Percentiles rank a stretch among this genome's conserved stretches.
Conservation (phyloP, 1,140 invertebrate genomes). For the Adoxophyes honmai region DNA sequence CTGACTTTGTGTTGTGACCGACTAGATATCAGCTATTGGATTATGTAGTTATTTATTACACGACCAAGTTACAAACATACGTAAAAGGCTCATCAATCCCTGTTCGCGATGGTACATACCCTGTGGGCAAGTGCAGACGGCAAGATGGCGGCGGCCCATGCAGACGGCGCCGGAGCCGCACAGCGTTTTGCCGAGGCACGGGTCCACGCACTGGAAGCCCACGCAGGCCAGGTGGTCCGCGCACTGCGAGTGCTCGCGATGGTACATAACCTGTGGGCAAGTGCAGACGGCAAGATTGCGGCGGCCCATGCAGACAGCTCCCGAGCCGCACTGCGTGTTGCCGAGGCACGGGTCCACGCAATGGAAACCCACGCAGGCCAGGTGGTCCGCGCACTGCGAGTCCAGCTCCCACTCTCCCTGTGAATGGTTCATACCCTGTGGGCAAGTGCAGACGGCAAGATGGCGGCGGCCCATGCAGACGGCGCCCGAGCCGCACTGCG, state of each 20-base stretch:
- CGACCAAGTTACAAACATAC: no score
- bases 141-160: constrained; percentile 84
- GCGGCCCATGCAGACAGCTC: constrained; percentile 81
- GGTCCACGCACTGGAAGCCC: constrained; percentile 84
- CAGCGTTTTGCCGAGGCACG: constrained; percentile 83
- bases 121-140: constrained; percentile 89
- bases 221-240: constrained; percentile 84
- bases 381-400: constrained; percentile 83
- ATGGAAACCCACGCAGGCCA: constrained; percentile 85
- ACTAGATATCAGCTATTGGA: no score
- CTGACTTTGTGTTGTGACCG: no score
- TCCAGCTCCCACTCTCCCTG: constrained; percentile 87
- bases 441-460: constrained; percentile 90
- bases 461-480: constrained; percentile 83
- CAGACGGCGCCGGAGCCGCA: constrained; percentile 84
- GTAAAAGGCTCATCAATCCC: no score
- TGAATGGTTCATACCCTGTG: constrained; percentile 81
- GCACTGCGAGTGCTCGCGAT: constrained; percentile 85
- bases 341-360: constrained; percentile 87
- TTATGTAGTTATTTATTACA: no score
- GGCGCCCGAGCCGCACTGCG: constrained; percentile 84
- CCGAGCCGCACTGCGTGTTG: constrained; percentile 83
- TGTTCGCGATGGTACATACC: constrained; percentile 88
- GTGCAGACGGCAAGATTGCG: constrained; percentile 91
- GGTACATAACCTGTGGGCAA: constrained; percentile 88